These are phyloP conservation scores for Ophion ventricosus DNA, from an alignment of 2,888 invertebrate genomes.

Conservation along the genomic window DNA sequence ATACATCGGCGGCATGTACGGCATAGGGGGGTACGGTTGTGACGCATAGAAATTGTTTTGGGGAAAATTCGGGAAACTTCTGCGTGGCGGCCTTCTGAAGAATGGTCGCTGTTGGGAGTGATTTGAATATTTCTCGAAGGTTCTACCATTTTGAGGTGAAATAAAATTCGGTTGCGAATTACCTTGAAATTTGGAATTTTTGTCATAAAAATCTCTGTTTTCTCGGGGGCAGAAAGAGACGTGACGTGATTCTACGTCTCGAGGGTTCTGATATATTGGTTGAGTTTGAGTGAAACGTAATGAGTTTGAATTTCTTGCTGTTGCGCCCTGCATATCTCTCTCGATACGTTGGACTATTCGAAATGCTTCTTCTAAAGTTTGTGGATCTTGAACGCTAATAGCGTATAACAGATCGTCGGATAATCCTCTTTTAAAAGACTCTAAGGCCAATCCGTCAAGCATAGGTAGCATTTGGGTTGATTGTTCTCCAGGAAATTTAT, in stretches of 20 bases:
- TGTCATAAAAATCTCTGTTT: background rate
- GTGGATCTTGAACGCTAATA: constrained; percentile 38
- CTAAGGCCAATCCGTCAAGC: constrained; percentile 50
- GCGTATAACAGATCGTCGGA: constrained; percentile 56
- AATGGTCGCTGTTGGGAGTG: too few relatives aligned
- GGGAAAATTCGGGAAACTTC: too few relatives aligned
- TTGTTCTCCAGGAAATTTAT: constrained; percentile 17
- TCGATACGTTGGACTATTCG: constrained; percentile 29
- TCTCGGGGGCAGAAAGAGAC: background rate
- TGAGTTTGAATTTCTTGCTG: constrained; percentile 24
- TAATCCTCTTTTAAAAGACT: constrained; percentile 50
- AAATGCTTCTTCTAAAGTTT: constrained; percentile 15
- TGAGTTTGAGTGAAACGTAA: background rate
- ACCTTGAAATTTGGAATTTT: background rate
- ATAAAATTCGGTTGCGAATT: background rate
- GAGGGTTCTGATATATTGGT: background rate
- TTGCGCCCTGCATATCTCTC: constrained; percentile 30
- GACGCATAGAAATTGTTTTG: background rate
- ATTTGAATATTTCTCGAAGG: too few relatives aligned
- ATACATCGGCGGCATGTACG: background rate
- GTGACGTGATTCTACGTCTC: background rate
- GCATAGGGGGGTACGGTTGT: background rate
- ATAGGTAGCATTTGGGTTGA: too few relatives aligned
- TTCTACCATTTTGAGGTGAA: too few relatives aligned
- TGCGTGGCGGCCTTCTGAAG: too few relatives aligned